Evolutionary conservation across 2,888 invertebrate species (phyloP).

Genomic region (Listrodromus nycthemerus): DNA sequence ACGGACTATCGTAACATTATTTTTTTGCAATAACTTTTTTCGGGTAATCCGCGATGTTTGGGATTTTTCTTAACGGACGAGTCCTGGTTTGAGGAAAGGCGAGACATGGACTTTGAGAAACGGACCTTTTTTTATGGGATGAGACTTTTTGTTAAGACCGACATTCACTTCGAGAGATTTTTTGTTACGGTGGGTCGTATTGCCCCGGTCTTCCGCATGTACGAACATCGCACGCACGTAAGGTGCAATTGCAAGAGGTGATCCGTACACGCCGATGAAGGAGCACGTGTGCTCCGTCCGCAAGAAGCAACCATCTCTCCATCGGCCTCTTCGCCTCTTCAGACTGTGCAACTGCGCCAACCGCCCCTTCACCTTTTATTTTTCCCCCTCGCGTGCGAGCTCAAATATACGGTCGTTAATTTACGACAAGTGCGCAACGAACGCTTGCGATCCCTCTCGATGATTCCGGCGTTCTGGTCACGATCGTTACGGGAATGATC

Average conservation of each 20-base stretch:
- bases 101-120: no score
- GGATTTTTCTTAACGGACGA: no score
- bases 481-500: conserved; percentile 1
- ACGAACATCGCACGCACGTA: conserved; percentile 11
- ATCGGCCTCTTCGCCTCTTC: neutral
- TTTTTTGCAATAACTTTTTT: neutral
- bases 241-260: conserved; percentile 58
- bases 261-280: conserved; percentile 52
- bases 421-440: conserved; percentile 72
- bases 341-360: neutral
- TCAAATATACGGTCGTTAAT: conserved; percentile 57
- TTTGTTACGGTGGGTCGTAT: neutral
- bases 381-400: conserved; percentile 66
- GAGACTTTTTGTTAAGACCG: no score
- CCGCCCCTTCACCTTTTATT: conserved; percentile 53
- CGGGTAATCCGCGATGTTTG: neutral
- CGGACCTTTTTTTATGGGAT: no score
- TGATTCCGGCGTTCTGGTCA: conserved; percentile 7
- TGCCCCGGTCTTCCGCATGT: neutral
- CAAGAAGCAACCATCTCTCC: conserved; percentile 14
- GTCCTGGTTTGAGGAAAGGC: no score
- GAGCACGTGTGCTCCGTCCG: conserved; percentile 65
- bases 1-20: neutral
- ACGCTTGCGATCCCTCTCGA: conserved; percentile 7
- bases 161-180: neutral